Evolutionary conservation across 1,140 invertebrate genomes (phyloP), one percentile per base, ranked within the genome.

Genomic region (Daktulosphaira vitifoliae): DNA sequence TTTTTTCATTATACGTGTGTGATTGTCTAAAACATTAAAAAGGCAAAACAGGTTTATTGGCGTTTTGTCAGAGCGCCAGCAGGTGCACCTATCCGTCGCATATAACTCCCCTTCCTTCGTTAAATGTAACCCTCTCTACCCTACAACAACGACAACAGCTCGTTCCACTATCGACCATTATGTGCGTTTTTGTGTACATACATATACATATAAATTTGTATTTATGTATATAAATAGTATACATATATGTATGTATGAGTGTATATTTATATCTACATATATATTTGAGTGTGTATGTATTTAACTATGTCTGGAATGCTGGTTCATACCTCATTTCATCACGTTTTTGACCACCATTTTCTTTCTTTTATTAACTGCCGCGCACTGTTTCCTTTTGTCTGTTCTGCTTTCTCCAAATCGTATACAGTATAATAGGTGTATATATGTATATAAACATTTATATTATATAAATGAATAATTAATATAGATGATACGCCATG

Each of bases 11-110:
- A 59, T 59, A 26, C n/a, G 23, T 44, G 3, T 46, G n/a, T 56
- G 22, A 56, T 56, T 39, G 52, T 56, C 22, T 42, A 37, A 56
- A 42, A 56, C 54, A 44, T 59, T 59, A 26, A 59, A 59, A 59
- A 59, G 54, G 54, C 39, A 59, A 56, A 59, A 59, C 54, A 59
- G 54, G 54, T 59, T 59, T 59, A 59, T 59, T 59, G 39, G 54
- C 54, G 54, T 59, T 59, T 59, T 59, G 54, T 59, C 54, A 59
- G 54, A 59, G 54, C 54, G 54, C 54, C 54, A 59, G 54, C 54
- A 44, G 54, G 54, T 59, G 54, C 54, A 59, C 54, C 39, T 59
- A 59, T 59, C 5, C n/a, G 39, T 16, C 39, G 23, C 46, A 23
- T 38, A 29, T 38, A 11, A 11, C 29, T 11, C 29, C 5, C 29